Evolutionary conservation across 2,797 vertebrate species (phyloP).

Genomic region (Sparus aurata): DNA sequence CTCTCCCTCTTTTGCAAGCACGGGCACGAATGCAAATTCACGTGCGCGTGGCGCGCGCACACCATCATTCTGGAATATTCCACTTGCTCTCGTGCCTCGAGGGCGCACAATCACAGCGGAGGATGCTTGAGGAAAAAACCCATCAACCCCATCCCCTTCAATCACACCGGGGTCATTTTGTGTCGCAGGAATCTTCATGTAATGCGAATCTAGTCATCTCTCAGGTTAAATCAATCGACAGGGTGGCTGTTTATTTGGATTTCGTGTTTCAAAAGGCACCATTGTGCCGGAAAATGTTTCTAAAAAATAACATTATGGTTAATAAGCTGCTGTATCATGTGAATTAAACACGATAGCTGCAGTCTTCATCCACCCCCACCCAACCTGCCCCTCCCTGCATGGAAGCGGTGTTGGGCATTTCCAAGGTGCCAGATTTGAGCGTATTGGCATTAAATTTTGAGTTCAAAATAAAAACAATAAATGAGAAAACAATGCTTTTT

Average conservation of each 20-base stretch:
- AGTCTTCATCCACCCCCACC: conserved; percentile 51
- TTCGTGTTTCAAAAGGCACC: neutral
- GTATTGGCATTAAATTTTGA: neutral
- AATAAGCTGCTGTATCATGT: conserved; percentile 5
- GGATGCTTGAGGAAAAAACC: neutral
- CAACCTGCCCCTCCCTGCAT: conserved; percentile 58
- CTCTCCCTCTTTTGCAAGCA: conserved; percentile 28
- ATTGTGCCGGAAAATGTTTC: too few species aligned
- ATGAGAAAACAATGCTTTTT: too few species aligned
- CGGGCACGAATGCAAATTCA: conserved; percentile 60
- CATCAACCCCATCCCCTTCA: neutral
- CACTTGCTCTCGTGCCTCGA: conserved; percentile 39
- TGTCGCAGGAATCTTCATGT: neutral
- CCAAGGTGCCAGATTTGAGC: neutral
- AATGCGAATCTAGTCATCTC: neutral
- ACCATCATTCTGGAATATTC: conserved; percentile 60
- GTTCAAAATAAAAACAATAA: neutral
- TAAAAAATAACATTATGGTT: too few species aligned
- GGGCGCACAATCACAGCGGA: conserved; percentile 29
- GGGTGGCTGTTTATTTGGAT: neutral
- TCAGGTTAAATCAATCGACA: neutral
- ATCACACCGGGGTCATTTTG: neutral
- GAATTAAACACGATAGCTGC: conserved; percentile 46
- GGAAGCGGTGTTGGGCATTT: neutral
- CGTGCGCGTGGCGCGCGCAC: neutral